Evolutionary conservation across 2,888 invertebrate genomes (phyloP), one percentile per base, ranked within the genome.

Genomic region (Trachelus tabidus): DNA sequence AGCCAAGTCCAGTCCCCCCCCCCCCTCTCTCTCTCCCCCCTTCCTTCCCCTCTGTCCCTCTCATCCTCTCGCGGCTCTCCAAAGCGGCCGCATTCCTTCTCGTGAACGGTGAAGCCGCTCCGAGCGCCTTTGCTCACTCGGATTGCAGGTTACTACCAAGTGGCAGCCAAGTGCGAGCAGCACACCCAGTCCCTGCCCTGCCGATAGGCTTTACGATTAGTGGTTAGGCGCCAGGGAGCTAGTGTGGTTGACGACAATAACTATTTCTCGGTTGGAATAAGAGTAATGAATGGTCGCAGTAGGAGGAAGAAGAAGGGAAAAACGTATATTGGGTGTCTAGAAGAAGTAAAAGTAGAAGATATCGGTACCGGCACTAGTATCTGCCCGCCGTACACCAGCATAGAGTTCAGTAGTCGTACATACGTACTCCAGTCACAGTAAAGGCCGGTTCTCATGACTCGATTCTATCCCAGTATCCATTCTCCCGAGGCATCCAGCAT

Each of bases 21-120:
- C 31, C 76, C 75, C 75, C 75, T 71, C 74, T 68, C 69, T 76
- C 73, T 56, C 74, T 74, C 68, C 35, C 12, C 12, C 12, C 11
- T 35, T 35, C 12, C 35, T 35, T 35, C 35, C 12, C 69, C 75
- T 68, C 75, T 79, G 78, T 77, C 75, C 80, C 79, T 79, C 77
- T 81, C 83, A 77, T 73, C 76, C 79, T 76, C 76, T 37, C 80
- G 76, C 75, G 33, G 88, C 91, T 89, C 90, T 90, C 89, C 92
- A 92, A 92, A 92, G 92, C 93, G 92, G 92, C 92, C 91, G 92
- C 91, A 92, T 92, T 90, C 92, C 91, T 92, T 92, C 91, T 92
- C 92, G 91, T 91, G 91, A 91, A 90, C 91, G 91, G 91, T 88
- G 91, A 82, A 81, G 81, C 79, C 79, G 56, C 56, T 56, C 56